A percentile compares a stretch with the other conserved stretches of the same genome.
Conservation (phyloP, 2,888 invertebrate genomes). For the Timema podura region DNA sequence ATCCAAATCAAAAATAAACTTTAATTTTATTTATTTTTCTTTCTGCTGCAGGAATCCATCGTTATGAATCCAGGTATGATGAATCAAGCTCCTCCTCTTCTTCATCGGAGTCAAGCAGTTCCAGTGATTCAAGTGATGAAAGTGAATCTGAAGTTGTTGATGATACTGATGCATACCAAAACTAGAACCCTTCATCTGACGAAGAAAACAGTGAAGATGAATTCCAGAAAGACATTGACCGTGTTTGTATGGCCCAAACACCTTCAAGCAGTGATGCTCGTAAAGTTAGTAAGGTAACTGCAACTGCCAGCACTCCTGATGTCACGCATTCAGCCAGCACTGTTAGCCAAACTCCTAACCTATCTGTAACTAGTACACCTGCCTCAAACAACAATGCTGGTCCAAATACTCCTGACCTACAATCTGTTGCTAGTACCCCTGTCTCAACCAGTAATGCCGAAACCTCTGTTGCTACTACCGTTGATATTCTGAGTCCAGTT, state of each 20-base stretch:
- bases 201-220: constrained; percentile 3
- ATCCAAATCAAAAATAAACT: background rate
- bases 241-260: background rate
- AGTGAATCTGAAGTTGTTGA: constrained; percentile 11
- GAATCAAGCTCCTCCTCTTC: constrained; percentile 16
- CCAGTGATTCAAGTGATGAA: constrained; percentile 10
- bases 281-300: constrained; percentile 9
- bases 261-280: constrained; percentile 9
- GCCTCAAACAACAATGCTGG: background rate
- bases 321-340: background rate
- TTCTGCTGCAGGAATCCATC: constrained; percentile 8
- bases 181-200: background rate
- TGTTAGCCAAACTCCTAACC: constrained; percentile 5
- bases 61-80: background rate
- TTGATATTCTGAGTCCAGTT: constrained; percentile 5
- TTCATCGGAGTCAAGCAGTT: constrained; percentile 13
- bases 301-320: background rate
- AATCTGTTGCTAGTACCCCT: constrained; percentile 2
- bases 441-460: constrained; percentile 9
- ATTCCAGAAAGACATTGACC: constrained; percentile 7
- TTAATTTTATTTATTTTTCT: constrained; percentile 11
- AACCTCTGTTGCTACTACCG: constrained; percentile 5
- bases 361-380: background rate
- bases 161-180: background rate
- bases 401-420: constrained; percentile 7